Conservation (phyloP, 2,113 vertebrate genomes). For the Zosterops borbonicus region DNA sequence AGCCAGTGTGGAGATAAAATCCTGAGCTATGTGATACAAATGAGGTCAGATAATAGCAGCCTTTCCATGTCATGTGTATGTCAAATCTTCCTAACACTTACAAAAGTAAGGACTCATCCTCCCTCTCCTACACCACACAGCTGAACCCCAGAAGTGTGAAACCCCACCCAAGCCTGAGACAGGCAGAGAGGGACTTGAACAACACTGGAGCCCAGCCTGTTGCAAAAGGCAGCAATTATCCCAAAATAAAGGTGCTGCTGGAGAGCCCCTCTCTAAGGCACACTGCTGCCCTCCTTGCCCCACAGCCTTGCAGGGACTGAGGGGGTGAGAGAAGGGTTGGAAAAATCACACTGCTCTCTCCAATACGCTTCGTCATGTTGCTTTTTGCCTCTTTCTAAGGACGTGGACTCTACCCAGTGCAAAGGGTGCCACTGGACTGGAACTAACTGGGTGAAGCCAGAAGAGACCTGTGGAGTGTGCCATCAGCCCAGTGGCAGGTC, state of each 20-base stretch:
- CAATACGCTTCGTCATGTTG: accelerated
- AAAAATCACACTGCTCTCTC: neutral
- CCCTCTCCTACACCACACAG: neutral
- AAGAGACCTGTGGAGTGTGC: neutral
- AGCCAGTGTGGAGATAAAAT: neutral
- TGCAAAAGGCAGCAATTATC: neutral
- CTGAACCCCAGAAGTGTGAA: neutral
- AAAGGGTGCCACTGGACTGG: neutral
- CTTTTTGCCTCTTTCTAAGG: neutral
- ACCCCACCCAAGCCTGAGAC: neutral
- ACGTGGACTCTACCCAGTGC: neutral
- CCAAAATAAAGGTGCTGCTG: neutral
- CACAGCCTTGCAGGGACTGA: neutral
- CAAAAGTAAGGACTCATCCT: neutral
- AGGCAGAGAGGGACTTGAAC: neutral
- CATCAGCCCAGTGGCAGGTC: neutral
- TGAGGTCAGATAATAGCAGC: neutral
- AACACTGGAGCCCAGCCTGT: neutral
- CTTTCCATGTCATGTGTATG: neutral
- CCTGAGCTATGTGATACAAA: neutral
- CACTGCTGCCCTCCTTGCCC: neutral
- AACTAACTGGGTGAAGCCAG: constrained; percentile 14
- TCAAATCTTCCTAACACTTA: neutral
- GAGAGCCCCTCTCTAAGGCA: neutral
- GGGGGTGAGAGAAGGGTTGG: neutral